phyloP scores from a whole-genome alignment of 2,797 vertebrate species.

The Neostethus bicornis region DNA sequence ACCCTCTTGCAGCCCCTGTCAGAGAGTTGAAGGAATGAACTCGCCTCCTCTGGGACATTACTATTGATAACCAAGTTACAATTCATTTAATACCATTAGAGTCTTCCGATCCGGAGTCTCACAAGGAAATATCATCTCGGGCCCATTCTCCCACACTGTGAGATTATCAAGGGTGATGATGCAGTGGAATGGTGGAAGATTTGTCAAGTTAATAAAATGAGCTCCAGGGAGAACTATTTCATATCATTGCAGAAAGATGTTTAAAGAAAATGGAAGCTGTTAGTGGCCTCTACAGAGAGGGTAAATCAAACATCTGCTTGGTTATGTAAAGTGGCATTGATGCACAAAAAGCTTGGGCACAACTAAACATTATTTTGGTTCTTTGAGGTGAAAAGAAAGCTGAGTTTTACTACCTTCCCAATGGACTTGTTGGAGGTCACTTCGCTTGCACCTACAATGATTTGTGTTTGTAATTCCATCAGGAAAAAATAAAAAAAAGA shows the following conservation, averaged over 20 bases:
- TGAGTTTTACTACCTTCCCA: conserved; percentile 1
- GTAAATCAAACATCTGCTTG: conserved; percentile 42
- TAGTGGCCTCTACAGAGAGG: conserved; percentile 32
- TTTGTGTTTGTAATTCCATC: not conserved
- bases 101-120: conserved; percentile 48
- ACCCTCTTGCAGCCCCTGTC: conserved; percentile 33
- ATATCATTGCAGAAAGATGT: conserved; percentile 53
- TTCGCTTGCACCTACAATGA: not conserved
- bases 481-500: too few species aligned
- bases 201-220: conserved; percentile 74
- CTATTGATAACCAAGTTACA: conserved; percentile 68
- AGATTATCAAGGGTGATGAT: conserved; percentile 70
- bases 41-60: conserved; percentile 60
- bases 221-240: conserved; percentile 61
- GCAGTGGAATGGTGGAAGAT: conserved; percentile 57
- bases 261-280: conserved; percentile 53
- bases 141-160: conserved; percentile 30
- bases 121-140: conserved; percentile 55
- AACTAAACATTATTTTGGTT: conserved; percentile 21
- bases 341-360: conserved; percentile 25
- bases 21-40: conserved; percentile 40
- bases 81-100: conserved; percentile 75
- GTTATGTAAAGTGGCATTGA: conserved; percentile 36
- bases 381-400: conserved; percentile 13
- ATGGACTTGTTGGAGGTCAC: not conserved